Evolutionary conservation across 1,140 invertebrate genomes (phyloP).

Genomic region (Phocides pigmalion): DNA sequence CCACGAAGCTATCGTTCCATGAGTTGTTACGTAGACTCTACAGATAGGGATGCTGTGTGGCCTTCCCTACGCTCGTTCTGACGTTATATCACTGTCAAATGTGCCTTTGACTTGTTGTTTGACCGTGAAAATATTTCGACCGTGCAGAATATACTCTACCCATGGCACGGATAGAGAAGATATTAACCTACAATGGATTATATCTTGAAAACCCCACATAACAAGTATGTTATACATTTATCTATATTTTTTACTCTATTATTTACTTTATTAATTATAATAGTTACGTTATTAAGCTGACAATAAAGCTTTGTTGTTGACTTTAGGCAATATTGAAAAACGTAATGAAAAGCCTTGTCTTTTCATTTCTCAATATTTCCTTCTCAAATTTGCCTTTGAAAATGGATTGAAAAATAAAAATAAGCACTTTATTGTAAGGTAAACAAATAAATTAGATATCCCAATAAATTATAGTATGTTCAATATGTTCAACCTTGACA

Average conservation of each 20-base stretch:
- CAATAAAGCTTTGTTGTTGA: too few relatives aligned
- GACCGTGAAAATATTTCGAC: slow-evolving; percentile 67
- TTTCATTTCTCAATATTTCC: too few relatives aligned
- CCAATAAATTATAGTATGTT: background rate
- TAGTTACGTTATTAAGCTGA: too few relatives aligned
- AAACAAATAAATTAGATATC: background rate
- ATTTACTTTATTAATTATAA: too few relatives aligned
- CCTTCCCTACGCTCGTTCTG: slow-evolving; percentile 62
- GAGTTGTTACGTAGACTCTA: slow-evolving; percentile 67
- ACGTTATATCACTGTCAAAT: slow-evolving; percentile 77
- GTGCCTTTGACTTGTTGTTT: slow-evolving; percentile 66
- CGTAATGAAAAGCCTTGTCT: too few relatives aligned
- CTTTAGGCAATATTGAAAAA: too few relatives aligned
- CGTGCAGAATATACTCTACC: slow-evolving; percentile 33
- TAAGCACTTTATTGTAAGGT: background rate
- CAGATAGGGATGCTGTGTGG: slow-evolving; percentile 78
- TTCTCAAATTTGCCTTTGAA: too few relatives aligned
- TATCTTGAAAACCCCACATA: too few relatives aligned
- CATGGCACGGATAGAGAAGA: background rate
- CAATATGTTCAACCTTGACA: slow-evolving; percentile 24
- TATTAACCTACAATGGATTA: too few relatives aligned
- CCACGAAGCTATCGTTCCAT: slow-evolving; percentile 63
- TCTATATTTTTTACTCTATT: too few relatives aligned
- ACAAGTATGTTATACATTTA: too few relatives aligned
- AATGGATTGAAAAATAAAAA: too few relatives aligned